phyloP scores from a whole-genome alignment of 1,140 invertebrate species.

The Diorhabda elongata region DNA sequence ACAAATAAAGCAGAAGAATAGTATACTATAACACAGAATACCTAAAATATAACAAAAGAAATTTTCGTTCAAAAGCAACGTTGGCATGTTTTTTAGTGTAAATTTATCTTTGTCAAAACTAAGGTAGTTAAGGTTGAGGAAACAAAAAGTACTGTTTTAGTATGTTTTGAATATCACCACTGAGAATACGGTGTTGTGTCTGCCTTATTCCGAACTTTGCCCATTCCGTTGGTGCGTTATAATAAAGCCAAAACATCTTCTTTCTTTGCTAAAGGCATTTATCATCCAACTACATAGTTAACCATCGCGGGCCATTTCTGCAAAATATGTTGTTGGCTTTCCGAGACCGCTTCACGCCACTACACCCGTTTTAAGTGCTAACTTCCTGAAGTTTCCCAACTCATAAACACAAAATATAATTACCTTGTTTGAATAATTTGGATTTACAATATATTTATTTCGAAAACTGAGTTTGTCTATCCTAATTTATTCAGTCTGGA shows the following conservation, averaged over 20 bases:
- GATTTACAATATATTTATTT: slow-evolving; percentile 12
- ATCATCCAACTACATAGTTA: slow-evolving; percentile 32
- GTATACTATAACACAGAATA: no score
- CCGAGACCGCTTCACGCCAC: slow-evolving; percentile 5
- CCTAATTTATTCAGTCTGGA: not conserved
- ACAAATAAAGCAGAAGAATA: no score
- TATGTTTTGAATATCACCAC: slow-evolving; percentile 2
- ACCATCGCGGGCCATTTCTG: slow-evolving; percentile 19
- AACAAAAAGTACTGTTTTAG: slow-evolving; percentile 2
- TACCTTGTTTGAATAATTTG: slow-evolving; percentile 15
- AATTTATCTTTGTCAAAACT: not conserved
- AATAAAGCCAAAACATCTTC: slow-evolving; percentile 41
- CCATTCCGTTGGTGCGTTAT: slow-evolving; percentile 39
- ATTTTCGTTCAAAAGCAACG: no score
- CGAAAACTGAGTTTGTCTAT: not conserved
- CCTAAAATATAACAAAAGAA: no score
- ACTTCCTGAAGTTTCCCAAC: slow-evolving; percentile 11
- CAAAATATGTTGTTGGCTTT: slow-evolving; percentile 23
- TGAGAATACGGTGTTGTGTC: slow-evolving; percentile 19
- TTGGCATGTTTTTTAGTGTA: not conserved
- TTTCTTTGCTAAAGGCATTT: slow-evolving; percentile 35
- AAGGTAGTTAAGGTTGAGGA: not conserved
- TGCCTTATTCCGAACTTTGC: slow-evolving; percentile 40
- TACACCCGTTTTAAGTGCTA: slow-evolving; percentile 1
- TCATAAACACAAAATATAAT: slow-evolving; percentile 12